phyloP scores from a whole-genome alignment of 1,140 invertebrate genomes.

The Lutraria rhynchaena region DNA sequence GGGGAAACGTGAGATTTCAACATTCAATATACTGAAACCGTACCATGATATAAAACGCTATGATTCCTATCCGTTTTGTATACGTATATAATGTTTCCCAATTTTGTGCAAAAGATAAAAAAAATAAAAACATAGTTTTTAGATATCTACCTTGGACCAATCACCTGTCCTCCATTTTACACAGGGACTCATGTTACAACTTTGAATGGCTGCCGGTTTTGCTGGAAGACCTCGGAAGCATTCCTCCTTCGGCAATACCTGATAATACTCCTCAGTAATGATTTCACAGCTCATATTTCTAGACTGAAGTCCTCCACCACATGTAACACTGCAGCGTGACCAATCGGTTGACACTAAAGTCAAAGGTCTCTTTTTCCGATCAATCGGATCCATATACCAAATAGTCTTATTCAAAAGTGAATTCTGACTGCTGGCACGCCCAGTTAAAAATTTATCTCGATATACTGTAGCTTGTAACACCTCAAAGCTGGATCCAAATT shows the following conservation, averaged over 20 bases:
- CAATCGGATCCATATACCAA: conserved; percentile 29
- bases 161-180: conserved; percentile 54
- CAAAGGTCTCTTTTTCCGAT: conserved; percentile 37
- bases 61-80: too few species aligned
- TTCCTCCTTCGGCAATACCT: conserved; percentile 39
- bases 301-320: conserved; percentile 55
- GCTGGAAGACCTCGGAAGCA: conserved; percentile 1
- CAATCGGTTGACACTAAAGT: conserved; percentile 42
- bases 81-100: too few species aligned
- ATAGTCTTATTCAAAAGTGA: conserved; percentile 43
- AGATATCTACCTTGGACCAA: conserved; percentile 53
- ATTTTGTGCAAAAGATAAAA: too few species aligned
- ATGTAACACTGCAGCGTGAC: conserved; percentile 46
- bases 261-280: conserved; percentile 47
- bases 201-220: conserved; percentile 33
- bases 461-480: conserved; percentile 46
- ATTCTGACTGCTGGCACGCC: conserved; percentile 1
- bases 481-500: conserved; percentile 34
- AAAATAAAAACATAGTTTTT: too few species aligned
- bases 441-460: conserved; percentile 43
- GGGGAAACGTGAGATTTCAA: too few species aligned
- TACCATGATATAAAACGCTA: too few species aligned
- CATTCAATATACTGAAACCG: too few species aligned
- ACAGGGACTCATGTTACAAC: conserved; percentile 54
- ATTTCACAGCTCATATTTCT: conserved; percentile 52